Conservation (phyloP, 30 jellyfish, hydroid and myxozoan species). For the Hydractinia symbiolongicarpus region DNA sequence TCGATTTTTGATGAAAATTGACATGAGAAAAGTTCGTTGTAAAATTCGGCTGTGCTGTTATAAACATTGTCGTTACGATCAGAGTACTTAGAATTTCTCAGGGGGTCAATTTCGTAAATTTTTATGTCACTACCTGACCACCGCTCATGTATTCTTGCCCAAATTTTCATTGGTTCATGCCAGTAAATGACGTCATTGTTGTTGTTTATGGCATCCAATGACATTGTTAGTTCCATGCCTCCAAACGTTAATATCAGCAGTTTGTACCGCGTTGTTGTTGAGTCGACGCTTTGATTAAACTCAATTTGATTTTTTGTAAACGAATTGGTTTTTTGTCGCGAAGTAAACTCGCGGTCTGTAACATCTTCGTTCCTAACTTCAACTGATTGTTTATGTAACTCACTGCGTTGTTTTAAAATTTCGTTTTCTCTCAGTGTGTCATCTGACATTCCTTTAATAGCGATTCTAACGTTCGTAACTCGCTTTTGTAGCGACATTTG, state of each 20-base stretch:
- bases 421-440: too few relatives aligned
- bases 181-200: conserved; percentile 10
- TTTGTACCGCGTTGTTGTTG: not conserved
- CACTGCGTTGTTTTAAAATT: too few relatives aligned
- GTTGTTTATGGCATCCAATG: not conserved
- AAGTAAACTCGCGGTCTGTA: too few relatives aligned
- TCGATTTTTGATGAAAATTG: not conserved
- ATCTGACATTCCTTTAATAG: too few relatives aligned
- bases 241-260: not conserved
- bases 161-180: conserved; percentile 11
- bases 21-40: not conserved
- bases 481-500: too few relatives aligned
- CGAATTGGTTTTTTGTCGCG: too few relatives aligned
- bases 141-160: not conserved
- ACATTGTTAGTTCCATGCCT: conserved; percentile 16
- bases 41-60: conserved; percentile 2
- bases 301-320: too few relatives aligned
- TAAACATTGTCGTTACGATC: not conserved
- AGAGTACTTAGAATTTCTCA: not conserved
- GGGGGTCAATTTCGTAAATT: not conserved
- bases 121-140: not conserved
- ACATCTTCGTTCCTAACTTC: too few relatives aligned
- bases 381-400: too few relatives aligned
- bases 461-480: too few relatives aligned
- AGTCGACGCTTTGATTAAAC: too few relatives aligned